These are phyloP conservation scores for Sphenopsis melanotis DNA, from an alignment of 2,797 vertebrate species.

Conservation along the genomic window DNA sequence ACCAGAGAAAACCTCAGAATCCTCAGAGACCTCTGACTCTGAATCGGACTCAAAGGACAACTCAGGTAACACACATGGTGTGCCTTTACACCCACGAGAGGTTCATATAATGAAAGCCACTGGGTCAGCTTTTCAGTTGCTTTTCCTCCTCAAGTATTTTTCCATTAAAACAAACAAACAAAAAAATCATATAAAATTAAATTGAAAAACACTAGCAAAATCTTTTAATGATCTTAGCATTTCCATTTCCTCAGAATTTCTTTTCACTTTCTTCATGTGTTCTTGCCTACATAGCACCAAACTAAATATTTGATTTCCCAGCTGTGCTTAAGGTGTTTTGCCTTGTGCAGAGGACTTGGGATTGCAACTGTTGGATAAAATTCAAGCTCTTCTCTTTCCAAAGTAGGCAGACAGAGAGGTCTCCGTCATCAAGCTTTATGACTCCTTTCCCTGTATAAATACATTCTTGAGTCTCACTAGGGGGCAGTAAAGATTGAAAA, in stretches of 20 bases:
- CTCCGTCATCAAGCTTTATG: neutral
- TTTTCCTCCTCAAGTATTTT: neutral
- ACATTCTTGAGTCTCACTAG: neutral
- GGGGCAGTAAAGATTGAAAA: slow-evolving; percentile 28
- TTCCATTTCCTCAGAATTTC: neutral
- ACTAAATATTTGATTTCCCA: neutral
- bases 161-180: neutral
- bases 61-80: slow-evolving; percentile 81
- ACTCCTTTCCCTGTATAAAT: neutral
- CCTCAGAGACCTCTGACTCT: slow-evolving; percentile 94
- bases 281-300: neutral
- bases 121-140: neutral
- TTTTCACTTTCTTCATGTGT: neutral
- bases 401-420: neutral
- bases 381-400: neutral
- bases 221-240: neutral
- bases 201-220: neutral
- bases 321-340: neutral
- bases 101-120: neutral
- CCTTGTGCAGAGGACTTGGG: neutral
- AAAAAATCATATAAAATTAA: neutral
- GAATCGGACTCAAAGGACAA: slow-evolving; percentile 98
- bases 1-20: slow-evolving; percentile 94
- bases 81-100: neutral
- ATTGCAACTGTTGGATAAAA: neutral